These are phyloP conservation scores for Caenorhabditis sp. DNA, from an alignment of 2,888 invertebrate species.

Conservation along the genomic window DNA sequence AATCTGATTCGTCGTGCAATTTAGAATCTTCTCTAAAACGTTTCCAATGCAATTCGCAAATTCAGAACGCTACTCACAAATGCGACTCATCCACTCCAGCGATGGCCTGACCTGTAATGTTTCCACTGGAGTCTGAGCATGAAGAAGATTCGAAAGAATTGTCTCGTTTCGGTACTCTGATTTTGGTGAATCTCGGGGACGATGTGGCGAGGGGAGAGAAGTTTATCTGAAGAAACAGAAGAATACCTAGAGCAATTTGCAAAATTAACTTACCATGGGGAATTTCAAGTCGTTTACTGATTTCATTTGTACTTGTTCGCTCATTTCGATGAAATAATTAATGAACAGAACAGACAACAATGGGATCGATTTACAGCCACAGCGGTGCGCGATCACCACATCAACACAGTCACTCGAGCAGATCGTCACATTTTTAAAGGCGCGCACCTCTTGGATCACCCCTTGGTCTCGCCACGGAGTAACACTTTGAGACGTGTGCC, in stretches of 20 bases:
- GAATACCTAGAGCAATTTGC: neutral
- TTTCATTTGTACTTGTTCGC: slow-evolving; percentile 20
- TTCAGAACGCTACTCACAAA: slow-evolving; percentile 6
- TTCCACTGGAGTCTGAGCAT: slow-evolving; percentile 35
- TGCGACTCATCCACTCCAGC: slow-evolving; percentile 44
- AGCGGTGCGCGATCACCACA: too few relatives aligned
- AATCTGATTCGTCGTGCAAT: neutral
- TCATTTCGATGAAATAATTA: slow-evolving; percentile 19
- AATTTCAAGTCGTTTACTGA: slow-evolving; percentile 25
- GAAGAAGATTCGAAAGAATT: slow-evolving; percentile 27
- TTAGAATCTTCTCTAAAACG: slow-evolving; percentile 33
- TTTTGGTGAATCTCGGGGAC: slow-evolving; percentile 45
- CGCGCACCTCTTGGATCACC: too few relatives aligned
- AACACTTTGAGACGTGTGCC: too few relatives aligned
- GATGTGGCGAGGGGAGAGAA: slow-evolving; percentile 49
- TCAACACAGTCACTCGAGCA: too few relatives aligned
- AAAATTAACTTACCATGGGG: slow-evolving; percentile 16
- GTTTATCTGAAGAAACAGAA: neutral
- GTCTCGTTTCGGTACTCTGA: slow-evolving; percentile 12
- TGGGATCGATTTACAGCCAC: too few relatives aligned
- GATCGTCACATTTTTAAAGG: too few relatives aligned
- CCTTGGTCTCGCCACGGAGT: too few relatives aligned
- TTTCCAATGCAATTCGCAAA: slow-evolving; percentile 5
- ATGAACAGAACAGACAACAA: too few relatives aligned
- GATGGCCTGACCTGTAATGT: slow-evolving; percentile 15